phyloP scores from a whole-genome alignment of 2,113 vertebrate genomes.

The Diadophis punctatus region DNA sequence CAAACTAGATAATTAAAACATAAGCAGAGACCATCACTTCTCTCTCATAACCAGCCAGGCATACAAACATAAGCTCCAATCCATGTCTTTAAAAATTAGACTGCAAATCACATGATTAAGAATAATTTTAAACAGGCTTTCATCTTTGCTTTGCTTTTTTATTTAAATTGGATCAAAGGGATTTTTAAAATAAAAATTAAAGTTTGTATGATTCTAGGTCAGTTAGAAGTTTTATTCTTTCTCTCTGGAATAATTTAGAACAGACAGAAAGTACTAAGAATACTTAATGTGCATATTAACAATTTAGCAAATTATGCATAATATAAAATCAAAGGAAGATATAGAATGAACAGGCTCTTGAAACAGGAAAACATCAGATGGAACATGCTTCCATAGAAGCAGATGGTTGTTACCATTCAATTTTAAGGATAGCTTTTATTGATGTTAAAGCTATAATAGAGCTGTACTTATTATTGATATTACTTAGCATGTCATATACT shows the following conservation, averaged over 20 bases:
- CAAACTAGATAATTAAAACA: constrained; percentile 5
- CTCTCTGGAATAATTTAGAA: constrained; percentile 48
- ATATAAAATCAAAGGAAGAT: not conserved
- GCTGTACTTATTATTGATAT: not conserved
- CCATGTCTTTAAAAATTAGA: constrained; percentile 29
- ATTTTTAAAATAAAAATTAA: constrained; percentile 50
- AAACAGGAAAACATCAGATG: constrained; percentile 5
- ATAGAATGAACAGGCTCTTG: not conserved
- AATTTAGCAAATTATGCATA: constrained; percentile 35
- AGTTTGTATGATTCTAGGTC: constrained; percentile 53
- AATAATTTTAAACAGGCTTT: constrained; percentile 48
- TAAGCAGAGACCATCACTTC: not conserved
- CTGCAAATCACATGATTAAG: constrained; percentile 34
- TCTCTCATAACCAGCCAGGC: too few species aligned
- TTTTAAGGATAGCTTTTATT: not conserved
- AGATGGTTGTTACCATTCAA: not conserved
- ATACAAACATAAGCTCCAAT: not conserved
- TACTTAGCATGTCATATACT: not conserved
- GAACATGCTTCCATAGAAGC: not conserved
- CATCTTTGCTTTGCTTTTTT: constrained; percentile 39
- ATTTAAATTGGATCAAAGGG: constrained; percentile 46
- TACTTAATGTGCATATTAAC: constrained; percentile 47
- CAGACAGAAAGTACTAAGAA: not conserved
- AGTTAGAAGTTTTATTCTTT: constrained; percentile 42
- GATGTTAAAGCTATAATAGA: not conserved